These are phyloP conservation scores for Furcula furcula DNA, from an alignment of 2,888 invertebrate genomes.

Conservation along the genomic window DNA sequence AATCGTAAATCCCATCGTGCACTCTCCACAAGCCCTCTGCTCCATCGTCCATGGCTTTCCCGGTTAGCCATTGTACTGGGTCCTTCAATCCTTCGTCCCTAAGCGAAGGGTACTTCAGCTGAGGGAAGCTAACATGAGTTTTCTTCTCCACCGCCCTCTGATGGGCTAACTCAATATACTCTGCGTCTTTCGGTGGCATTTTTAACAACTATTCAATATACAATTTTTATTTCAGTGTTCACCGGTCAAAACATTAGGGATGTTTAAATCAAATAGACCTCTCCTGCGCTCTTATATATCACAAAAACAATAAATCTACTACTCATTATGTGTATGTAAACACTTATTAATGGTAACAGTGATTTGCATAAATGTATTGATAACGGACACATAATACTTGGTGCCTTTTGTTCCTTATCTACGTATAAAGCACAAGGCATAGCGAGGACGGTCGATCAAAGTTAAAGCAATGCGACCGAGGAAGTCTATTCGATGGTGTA, in stretches of 20 bases:
- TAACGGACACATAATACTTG: too few relatives aligned
- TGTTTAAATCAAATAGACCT: conserved; percentile 1
- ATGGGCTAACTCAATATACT: conserved; percentile 51
- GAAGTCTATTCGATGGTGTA: too few relatives aligned
- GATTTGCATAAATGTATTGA: too few relatives aligned
- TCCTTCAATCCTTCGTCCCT: conserved; percentile 70
- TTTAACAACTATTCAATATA: conserved; percentile 2
- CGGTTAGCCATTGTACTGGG: conserved; percentile 82
- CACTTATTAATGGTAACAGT: too few relatives aligned
- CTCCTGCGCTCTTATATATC: background rate
- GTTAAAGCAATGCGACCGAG: too few relatives aligned
- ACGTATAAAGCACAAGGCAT: too few relatives aligned
- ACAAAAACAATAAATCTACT: background rate
- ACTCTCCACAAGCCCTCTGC: conserved; percentile 91
- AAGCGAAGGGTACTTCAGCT: conserved; percentile 74
- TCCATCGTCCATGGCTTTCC: conserved; percentile 85
- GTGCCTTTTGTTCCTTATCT: too few relatives aligned
- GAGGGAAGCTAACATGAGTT: conserved; percentile 76
- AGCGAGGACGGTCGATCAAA: too few relatives aligned
- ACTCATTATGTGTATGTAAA: background rate
- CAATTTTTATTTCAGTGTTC: background rate
- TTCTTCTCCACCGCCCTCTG: conserved; percentile 54
- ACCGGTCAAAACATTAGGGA: conserved; percentile 4
- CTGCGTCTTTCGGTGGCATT: conserved; percentile 48
- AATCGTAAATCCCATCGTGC: conserved; percentile 90